Conservation (phyloP, 2,888 invertebrate species). For the Ptilodon capucinus region DNA sequence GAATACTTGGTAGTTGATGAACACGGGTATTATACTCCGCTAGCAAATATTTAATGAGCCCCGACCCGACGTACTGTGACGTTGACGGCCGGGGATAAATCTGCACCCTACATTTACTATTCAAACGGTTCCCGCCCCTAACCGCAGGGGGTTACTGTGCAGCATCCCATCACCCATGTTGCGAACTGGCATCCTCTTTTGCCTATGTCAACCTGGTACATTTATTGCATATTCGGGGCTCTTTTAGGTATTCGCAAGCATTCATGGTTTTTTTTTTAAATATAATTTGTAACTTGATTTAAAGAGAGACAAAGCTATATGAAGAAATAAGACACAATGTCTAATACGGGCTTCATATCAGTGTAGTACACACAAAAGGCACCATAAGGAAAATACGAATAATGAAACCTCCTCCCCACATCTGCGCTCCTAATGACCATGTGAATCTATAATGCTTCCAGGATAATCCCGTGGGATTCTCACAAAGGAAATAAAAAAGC, state of each 20-base stretch:
- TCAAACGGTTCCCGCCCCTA: conserved; percentile 50
- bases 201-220: conserved; percentile 68
- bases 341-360: too few species aligned
- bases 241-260: conserved; percentile 64
- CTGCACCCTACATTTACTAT: conserved; percentile 46
- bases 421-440: conserved; percentile 53
- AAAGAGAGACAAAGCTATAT: too few species aligned
- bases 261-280: conserved; percentile 18
- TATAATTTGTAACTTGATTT: too few species aligned
- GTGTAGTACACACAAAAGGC: not conserved
- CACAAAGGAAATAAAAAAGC: conserved; percentile 9
- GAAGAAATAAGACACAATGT: too few species aligned
- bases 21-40: conserved; percentile 3
- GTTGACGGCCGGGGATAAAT: conserved; percentile 41
- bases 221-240: conserved; percentile 78
- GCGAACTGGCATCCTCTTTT: conserved; percentile 60
- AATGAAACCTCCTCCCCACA: conserved; percentile 33
- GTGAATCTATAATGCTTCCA: conserved; percentile 58
- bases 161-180: conserved; percentile 75
- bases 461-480: conserved; percentile 40
- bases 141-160: conserved; percentile 59
- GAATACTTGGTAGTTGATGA: not conserved
- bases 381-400: conserved; percentile 1
- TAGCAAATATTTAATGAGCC: conserved; percentile 35
- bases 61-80: conserved; percentile 17